Percentiles rank a stretch among this genome's conserved stretches.
These are phyloP conservation scores for Matsumurasca onukii DNA, from an alignment of 1,140 invertebrate genomes.

Conservation along the genomic window DNA sequence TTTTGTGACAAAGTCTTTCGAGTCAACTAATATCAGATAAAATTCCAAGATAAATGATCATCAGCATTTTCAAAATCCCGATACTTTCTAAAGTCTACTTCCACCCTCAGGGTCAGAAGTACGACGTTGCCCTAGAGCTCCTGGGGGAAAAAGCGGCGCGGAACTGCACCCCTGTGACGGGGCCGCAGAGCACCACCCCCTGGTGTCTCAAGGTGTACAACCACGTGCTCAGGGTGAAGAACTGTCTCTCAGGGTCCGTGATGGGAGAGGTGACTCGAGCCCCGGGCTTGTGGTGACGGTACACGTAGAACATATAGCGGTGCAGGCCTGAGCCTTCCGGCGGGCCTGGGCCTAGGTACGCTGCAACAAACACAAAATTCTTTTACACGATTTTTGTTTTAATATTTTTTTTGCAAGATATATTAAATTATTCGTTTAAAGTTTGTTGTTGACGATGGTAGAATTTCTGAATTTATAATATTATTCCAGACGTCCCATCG, in stretches of 20 bases:
- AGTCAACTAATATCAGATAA: no score
- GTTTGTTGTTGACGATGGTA: neutral
- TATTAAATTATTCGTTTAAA: neutral
- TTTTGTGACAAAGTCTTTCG: no score
- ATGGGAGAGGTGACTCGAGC: neutral
- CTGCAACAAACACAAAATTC: neutral
- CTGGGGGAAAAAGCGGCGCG: neutral
- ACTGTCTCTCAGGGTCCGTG: neutral
- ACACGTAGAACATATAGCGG: constrained; percentile 23
- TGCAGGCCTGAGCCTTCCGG: constrained; percentile 7
- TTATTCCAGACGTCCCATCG: no score
- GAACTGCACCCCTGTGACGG: neutral
- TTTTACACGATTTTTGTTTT: neutral
- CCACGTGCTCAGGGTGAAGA: constrained; percentile 4
- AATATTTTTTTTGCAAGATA: neutral
- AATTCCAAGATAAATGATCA: no score
- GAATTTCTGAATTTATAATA: neutral
- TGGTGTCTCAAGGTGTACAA: neutral
- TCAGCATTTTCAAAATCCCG: no score
- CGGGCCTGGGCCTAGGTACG: constrained; percentile 1
- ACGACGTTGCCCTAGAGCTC: no score
- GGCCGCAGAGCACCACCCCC: neutral
- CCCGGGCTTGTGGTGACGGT: neutral
- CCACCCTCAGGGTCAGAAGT: no score
- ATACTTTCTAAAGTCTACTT: no score